These are phyloP conservation scores for Wiebesia pumilae DNA, from an alignment of 1,140 invertebrate species.

Conservation along the genomic window DNA sequence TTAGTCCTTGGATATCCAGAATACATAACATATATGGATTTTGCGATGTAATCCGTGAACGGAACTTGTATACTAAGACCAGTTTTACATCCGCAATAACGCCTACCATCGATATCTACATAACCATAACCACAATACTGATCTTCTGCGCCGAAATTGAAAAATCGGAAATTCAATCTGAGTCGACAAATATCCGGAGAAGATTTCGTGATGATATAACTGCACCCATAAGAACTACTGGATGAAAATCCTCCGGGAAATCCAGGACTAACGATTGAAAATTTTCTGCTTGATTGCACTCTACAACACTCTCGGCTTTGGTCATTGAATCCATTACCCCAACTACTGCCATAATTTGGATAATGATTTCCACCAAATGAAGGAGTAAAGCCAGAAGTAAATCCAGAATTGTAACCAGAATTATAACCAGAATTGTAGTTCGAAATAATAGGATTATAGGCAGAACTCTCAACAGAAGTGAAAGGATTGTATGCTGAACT, in stretches of 20 bases:
- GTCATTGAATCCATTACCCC: background rate
- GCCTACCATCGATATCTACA: constrained; percentile 76
- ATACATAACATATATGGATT: constrained; percentile 57
- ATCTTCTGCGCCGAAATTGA: constrained; percentile 73
- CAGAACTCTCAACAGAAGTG: background rate
- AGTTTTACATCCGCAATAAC: constrained; percentile 77
- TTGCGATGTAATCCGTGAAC: constrained; percentile 54
- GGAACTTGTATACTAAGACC: constrained; percentile 68
- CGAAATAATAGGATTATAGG: background rate
- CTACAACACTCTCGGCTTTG: constrained; percentile 67
- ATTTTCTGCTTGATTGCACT: constrained; percentile 70
- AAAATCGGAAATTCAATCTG: constrained; percentile 76
- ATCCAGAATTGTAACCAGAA: constrained; percentile 9
- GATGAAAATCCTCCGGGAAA: constrained; percentile 70
- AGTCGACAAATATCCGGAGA: constrained; percentile 74
- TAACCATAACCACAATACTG: constrained; percentile 72
- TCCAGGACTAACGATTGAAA: constrained; percentile 76
- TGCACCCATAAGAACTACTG: constrained; percentile 65
- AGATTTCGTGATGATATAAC: constrained; percentile 73
- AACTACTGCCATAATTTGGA: background rate
- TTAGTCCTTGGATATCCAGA: constrained; percentile 59
- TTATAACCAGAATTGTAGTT: constrained; percentile 23
- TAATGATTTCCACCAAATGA: constrained; percentile 3
- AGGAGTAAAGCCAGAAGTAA: background rate
- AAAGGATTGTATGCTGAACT: background rate